These are phyloP conservation scores for Anguilla pacifica DNA, from an alignment of 2,797 vertebrate species.

Conservation along the genomic window DNA sequence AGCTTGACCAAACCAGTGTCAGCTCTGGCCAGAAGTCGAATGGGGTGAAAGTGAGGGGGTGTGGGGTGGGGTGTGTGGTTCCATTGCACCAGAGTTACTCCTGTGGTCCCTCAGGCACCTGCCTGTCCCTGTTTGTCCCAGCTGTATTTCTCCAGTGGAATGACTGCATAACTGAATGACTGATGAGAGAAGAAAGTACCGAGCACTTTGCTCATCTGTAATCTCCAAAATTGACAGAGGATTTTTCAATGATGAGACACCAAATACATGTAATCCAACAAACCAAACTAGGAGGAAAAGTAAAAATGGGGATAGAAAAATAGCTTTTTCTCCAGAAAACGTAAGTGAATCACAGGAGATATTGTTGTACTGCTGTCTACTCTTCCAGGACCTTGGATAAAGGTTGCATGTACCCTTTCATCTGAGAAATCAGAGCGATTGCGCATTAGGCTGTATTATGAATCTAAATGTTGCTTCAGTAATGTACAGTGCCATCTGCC, in stretches of 20 bases:
- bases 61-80: neutral
- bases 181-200: neutral
- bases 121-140: neutral
- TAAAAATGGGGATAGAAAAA: neutral
- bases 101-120: neutral
- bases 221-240: neutral
- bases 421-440: neutral
- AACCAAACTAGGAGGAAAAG: neutral
- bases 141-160: neutral
- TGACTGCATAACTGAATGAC: neutral
- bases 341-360: neutral
- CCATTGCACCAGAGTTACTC: neutral
- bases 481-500: neutral
- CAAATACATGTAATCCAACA: neutral
- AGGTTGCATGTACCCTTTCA: neutral
- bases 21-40: neutral
- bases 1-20: neutral
- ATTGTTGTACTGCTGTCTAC: neutral
- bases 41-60: neutral
- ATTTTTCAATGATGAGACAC: neutral
- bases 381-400: neutral
- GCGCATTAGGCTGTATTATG: neutral
- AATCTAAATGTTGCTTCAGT: neutral
- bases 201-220: neutral
- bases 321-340: neutral